phyloP scores from a whole-genome alignment of 2,113 vertebrate species.

The Channa argus region DNA sequence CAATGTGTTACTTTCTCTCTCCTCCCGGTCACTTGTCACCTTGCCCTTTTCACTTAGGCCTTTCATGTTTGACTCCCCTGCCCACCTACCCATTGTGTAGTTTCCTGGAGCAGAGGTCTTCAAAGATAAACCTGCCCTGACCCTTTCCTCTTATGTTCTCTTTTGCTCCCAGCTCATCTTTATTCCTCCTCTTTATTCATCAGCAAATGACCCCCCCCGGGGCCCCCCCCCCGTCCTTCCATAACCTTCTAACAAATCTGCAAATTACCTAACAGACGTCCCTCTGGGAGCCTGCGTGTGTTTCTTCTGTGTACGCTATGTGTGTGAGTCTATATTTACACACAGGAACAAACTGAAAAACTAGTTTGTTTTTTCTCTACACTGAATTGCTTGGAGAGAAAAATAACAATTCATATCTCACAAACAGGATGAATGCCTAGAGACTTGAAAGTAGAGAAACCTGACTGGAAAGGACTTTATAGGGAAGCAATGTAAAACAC shows the following conservation, averaged over 20 bases:
- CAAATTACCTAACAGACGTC: slow-evolving; percentile 2
- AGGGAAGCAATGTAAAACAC: no score
- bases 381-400: not conserved
- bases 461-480: no score
- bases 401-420: not conserved
- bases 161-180: slow-evolving; percentile 22
- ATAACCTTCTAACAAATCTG: slow-evolving; percentile 20
- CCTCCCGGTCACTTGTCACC: slow-evolving; percentile 23
- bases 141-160: slow-evolving; percentile 20
- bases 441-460: not conserved
- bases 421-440: slow-evolving; percentile 8
- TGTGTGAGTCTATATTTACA: slow-evolving; percentile 14
- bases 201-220: slow-evolving; percentile 11
- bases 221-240: not conserved
- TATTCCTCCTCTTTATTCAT: slow-evolving; percentile 1
- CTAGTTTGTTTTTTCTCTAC: not conserved
- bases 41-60: not conserved
- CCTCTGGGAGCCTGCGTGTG: not conserved
- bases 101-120: slow-evolving; percentile 24
- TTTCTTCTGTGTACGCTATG: not conserved
- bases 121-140: not conserved
- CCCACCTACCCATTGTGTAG: not conserved
- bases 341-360: slow-evolving; percentile 7
- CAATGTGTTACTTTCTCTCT: slow-evolving; percentile 1
- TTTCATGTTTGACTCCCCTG: not conserved